phyloP scores from a whole-genome alignment of 2,113 vertebrate genomes.

The Narcine bancroftii region DNA sequence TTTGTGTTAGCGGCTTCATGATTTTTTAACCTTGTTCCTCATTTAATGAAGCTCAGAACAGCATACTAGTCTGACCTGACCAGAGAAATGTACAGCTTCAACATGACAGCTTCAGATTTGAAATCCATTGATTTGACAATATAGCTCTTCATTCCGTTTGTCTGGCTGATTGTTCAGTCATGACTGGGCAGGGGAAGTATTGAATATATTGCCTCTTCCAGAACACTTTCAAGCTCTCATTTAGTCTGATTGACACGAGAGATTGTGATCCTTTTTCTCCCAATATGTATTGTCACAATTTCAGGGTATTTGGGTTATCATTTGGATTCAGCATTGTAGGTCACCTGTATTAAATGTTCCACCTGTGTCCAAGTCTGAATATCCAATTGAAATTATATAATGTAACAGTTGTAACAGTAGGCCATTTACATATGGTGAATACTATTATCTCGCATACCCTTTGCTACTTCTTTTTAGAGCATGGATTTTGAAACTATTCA shows the following conservation, averaged over 20 bases:
- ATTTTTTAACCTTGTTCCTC: neutral
- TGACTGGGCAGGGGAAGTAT: neutral
- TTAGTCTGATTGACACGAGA: neutral
- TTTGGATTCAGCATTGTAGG: neutral
- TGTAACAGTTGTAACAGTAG: neutral
- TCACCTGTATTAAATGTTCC: neutral
- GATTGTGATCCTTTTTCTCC: neutral
- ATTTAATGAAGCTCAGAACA: neutral
- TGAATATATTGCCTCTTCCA: neutral
- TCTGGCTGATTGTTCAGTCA: slow-evolving; percentile 4
- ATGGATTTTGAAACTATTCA: neutral
- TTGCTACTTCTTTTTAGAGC: neutral
- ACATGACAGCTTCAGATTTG: slow-evolving; percentile 9
- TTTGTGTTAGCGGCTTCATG: neutral
- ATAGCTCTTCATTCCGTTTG: neutral
- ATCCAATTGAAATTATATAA: neutral
- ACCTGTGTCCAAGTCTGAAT: neutral
- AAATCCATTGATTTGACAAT: slow-evolving; percentile 24
- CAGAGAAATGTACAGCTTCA: neutral
- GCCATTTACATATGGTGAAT: neutral
- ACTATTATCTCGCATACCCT: neutral
- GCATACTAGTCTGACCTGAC: neutral
- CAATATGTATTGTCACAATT: neutral
- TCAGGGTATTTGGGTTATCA: neutral
- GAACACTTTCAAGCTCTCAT: neutral